Percentiles rank a stretch among this genome's conserved stretches.
phyloP scores from a whole-genome alignment of 1,140 invertebrate species.

The Heliothis subflexa region DNA sequence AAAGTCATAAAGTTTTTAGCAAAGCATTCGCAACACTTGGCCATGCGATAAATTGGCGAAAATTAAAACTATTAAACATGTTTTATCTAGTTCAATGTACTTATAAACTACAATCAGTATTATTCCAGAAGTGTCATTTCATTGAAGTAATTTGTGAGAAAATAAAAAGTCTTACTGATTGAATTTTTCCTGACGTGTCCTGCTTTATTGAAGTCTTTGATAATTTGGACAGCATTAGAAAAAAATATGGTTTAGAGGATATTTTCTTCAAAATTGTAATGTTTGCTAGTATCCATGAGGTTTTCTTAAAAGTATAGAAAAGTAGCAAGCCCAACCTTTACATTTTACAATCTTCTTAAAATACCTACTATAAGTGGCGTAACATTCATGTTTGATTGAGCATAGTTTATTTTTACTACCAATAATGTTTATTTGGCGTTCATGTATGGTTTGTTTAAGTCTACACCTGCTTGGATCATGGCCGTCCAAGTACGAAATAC shows the following conservation, averaged over 20 bases:
- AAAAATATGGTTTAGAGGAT: too few species aligned
- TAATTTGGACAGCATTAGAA: not conserved
- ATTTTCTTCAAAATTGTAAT: too few species aligned
- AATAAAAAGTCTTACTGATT: not conserved
- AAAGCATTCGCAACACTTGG: not conserved
- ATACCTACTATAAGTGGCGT: not conserved
- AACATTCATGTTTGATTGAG: conserved; percentile 7
- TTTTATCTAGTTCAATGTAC: conserved; percentile 15
- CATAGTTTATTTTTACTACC: conserved; percentile 34
- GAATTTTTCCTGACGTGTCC: too few species aligned
- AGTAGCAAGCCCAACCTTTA: not conserved
- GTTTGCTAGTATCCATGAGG: not conserved
- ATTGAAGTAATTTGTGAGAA: not conserved
- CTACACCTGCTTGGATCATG: conserved; percentile 31
- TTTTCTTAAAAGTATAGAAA: not conserved
- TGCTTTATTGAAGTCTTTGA: too few species aligned
- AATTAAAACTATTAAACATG: not conserved
- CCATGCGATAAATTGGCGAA: not conserved
- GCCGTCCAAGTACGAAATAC: conserved; percentile 27
- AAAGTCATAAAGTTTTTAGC: not conserved
- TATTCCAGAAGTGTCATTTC: not conserved
- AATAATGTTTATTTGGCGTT: conserved; percentile 19
- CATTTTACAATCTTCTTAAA: too few species aligned
- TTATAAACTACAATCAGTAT: conserved; percentile 27
- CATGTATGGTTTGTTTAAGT: conserved; percentile 14